These are phyloP conservation scores for Leptodactylus fuscus DNA, from an alignment of 2,113 vertebrate genomes.

Conservation along the genomic window DNA sequence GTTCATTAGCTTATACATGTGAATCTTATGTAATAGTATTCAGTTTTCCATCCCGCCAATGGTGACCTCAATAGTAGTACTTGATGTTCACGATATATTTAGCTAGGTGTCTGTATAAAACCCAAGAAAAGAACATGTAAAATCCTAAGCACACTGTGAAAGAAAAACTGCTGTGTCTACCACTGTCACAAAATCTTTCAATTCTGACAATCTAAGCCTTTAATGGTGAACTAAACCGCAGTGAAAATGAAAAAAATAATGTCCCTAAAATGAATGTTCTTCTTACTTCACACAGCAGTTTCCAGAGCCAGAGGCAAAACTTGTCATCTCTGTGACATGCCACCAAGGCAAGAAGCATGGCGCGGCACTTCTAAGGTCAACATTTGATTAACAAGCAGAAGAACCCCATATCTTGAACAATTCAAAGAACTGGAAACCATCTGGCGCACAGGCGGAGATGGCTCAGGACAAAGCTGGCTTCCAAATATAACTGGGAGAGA, in stretches of 20 bases:
- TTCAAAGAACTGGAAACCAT: slow-evolving; percentile 26
- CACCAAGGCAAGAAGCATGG: slow-evolving; percentile 12
- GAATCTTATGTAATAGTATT: neutral
- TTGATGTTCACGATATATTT: neutral
- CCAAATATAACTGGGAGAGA: neutral
- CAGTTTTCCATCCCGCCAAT: neutral
- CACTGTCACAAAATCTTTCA: neutral
- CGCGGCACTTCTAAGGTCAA: slow-evolving; percentile 34
- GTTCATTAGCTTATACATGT: neutral
- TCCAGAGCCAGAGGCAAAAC: slow-evolving; percentile 32
- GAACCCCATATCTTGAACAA: neutral
- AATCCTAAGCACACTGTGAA: neutral
- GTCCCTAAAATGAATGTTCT: neutral
- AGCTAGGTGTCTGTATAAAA: neutral
- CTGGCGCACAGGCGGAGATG: neutral
- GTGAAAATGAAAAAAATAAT: slow-evolving; percentile 33
- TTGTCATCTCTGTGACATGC: slow-evolving; percentile 39
- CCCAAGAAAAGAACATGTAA: neutral
- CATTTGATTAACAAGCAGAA: slow-evolving; percentile 51
- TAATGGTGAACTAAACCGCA: slow-evolving; percentile 15
- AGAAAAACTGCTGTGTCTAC: slow-evolving; percentile 29
- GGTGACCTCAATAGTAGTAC: neutral
- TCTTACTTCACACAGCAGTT: slow-evolving; percentile 18
- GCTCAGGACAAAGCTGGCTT: neutral
- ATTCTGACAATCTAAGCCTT: slow-evolving; percentile 12